phyloP scores from a whole-genome alignment of 2,888 invertebrate species.

The Andricus curvator region DNA sequence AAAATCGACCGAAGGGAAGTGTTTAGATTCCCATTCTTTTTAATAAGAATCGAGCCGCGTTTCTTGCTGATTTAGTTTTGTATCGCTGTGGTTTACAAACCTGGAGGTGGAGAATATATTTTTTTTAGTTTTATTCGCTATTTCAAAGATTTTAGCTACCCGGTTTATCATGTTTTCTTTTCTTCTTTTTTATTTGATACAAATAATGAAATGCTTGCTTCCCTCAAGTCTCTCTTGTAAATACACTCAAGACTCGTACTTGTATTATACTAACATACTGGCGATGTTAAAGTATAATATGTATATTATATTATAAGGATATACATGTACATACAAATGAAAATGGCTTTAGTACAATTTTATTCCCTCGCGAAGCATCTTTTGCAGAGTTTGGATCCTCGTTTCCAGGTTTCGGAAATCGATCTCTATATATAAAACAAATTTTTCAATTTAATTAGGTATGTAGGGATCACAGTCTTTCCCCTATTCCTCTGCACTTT shows the following conservation, averaged over 20 bases:
- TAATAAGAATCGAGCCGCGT: neutral
- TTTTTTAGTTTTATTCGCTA: neutral
- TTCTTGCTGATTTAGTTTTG: neutral
- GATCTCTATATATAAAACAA: slow-evolving; percentile 62
- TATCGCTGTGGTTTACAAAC: neutral
- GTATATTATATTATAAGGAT: slow-evolving; percentile 13
- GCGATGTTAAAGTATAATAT: slow-evolving; percentile 1
- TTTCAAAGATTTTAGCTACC: neutral
- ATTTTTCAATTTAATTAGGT: too few species aligned
- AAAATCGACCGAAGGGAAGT: neutral
- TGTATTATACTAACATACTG: neutral
- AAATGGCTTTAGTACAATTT: slow-evolving; percentile 60
- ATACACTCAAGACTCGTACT: neutral
- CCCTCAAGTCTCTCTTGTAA: slow-evolving; percentile 14
- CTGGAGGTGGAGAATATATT: neutral
- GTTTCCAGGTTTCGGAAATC: slow-evolving; percentile 76
- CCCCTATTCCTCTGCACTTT: too few species aligned
- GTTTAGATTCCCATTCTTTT: neutral
- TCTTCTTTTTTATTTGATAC: slow-evolving; percentile 5
- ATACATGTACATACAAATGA: slow-evolving; percentile 35
- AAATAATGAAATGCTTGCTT: neutral
- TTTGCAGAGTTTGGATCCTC: slow-evolving; percentile 76
- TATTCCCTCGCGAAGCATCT: slow-evolving; percentile 74
- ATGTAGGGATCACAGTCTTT: too few species aligned
- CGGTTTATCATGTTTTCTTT: neutral